Conservation (phyloP, 2,888 invertebrate species). For the Himalopsyche tibetana region DNA sequence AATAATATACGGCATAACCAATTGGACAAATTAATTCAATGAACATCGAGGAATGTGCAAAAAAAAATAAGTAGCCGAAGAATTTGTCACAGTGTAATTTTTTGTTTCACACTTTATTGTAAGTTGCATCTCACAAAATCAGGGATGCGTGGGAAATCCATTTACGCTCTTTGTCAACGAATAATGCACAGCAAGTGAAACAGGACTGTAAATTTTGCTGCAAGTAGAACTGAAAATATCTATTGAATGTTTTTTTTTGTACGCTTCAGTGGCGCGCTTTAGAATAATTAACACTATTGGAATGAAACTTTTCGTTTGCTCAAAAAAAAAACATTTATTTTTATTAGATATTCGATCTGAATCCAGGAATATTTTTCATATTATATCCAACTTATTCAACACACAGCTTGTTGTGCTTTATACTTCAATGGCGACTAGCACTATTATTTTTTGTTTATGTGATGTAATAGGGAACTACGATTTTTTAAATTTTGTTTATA, state of each 20-base stretch:
- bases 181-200: background rate
- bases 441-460: too few species aligned
- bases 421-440: too few species aligned
- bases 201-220: background rate
- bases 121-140: background rate
- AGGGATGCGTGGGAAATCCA: constrained; percentile 25
- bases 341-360: too few species aligned
- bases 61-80: background rate
- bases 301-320: too few species aligned
- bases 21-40: background rate
- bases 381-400: too few species aligned
- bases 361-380: too few species aligned
- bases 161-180: background rate
- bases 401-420: too few species aligned
- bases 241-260: background rate
- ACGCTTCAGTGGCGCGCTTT: background rate
- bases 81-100: background rate
- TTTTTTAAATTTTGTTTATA: too few species aligned
- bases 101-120: constrained; percentile 18
- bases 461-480: too few species aligned
- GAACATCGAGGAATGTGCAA: background rate
- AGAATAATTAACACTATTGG: background rate
- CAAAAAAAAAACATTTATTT: too few species aligned
- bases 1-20: too few species aligned
- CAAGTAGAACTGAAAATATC: background rate